These are phyloP conservation scores for Goniozus legneri DNA, from an alignment of 1,140 invertebrate genomes.

Conservation along the genomic window DNA sequence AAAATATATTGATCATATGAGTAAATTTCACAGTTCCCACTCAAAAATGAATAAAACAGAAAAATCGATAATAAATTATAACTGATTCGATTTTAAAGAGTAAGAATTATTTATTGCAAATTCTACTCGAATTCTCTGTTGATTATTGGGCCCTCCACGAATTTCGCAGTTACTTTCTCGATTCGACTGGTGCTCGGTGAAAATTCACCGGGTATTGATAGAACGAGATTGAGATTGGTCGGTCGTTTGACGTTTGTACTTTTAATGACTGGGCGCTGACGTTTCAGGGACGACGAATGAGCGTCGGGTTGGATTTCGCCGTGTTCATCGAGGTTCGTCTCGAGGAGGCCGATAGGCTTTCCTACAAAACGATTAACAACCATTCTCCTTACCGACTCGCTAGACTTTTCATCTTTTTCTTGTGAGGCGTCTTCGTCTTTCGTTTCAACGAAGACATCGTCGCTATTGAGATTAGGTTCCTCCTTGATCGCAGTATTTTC, in stretches of 20 bases:
- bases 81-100: too few species aligned
- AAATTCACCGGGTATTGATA: background rate
- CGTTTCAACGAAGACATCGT: slow-evolving; percentile 50
- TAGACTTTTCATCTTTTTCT: slow-evolving; percentile 13
- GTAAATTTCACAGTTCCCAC: too few species aligned
- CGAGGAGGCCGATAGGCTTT: slow-evolving; percentile 17
- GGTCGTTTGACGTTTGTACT: background rate
- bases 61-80: too few species aligned
- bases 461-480: slow-evolving; percentile 44
- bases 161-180: slow-evolving; percentile 35
- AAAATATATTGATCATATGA: too few species aligned
- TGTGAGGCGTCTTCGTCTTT: slow-evolving; percentile 45
- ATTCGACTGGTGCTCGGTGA: slow-evolving; percentile 9
- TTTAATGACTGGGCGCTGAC: too few species aligned
- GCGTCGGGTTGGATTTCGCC: slow-evolving; percentile 42
- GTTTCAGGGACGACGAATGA: too few species aligned
- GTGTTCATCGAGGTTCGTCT: slow-evolving; percentile 45
- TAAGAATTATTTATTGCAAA: too few species aligned
- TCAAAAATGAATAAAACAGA: too few species aligned
- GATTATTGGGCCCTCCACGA: slow-evolving; percentile 30
- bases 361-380: slow-evolving; percentile 5
- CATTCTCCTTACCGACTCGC: slow-evolving; percentile 42
- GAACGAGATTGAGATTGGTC: background rate
- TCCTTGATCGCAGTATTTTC: slow-evolving; percentile 2
- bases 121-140: too few species aligned